These are phyloP conservation scores for Noctuana brunneofusca DNA, from an alignment of 2,888 invertebrate species.

Conservation along the genomic window DNA sequence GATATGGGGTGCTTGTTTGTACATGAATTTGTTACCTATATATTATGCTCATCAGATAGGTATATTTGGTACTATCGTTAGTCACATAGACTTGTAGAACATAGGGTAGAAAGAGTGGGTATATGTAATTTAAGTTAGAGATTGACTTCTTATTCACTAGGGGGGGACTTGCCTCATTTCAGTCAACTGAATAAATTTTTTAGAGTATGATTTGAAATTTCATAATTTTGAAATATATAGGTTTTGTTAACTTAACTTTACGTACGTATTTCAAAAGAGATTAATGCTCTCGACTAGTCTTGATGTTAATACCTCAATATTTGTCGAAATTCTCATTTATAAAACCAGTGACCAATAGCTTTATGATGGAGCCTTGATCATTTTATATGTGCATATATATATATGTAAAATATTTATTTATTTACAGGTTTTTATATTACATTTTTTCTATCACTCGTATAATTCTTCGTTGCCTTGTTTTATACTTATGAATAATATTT, in stretches of 20 bases:
- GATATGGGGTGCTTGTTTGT: background rate
- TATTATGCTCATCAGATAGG: background rate
- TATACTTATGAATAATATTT: background rate
- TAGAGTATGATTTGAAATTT: background rate
- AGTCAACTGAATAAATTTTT: background rate
- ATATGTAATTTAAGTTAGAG: constrained; percentile 12
- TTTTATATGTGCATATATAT: background rate
- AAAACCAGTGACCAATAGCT: background rate
- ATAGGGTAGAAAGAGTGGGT: constrained; percentile 3
- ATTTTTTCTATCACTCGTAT: background rate
- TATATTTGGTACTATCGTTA: constrained; percentile 3
- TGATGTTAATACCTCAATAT: background rate
- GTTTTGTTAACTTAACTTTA: too few species aligned
- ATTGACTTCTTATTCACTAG: background rate
- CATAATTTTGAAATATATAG: background rate
- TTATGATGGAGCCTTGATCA: too few species aligned
- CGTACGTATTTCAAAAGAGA: too few species aligned
- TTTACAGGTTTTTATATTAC: background rate
- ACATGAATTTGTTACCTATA: background rate
- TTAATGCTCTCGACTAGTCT: constrained; percentile 1
- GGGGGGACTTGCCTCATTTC: background rate
- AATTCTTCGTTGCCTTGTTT: background rate
- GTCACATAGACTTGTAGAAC: constrained; percentile 14
- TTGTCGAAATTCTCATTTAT: background rate
- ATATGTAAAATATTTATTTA: background rate